Evolutionary conservation across 2,888 invertebrate genomes (phyloP).

Genomic region (Syritta pipiens): DNA sequence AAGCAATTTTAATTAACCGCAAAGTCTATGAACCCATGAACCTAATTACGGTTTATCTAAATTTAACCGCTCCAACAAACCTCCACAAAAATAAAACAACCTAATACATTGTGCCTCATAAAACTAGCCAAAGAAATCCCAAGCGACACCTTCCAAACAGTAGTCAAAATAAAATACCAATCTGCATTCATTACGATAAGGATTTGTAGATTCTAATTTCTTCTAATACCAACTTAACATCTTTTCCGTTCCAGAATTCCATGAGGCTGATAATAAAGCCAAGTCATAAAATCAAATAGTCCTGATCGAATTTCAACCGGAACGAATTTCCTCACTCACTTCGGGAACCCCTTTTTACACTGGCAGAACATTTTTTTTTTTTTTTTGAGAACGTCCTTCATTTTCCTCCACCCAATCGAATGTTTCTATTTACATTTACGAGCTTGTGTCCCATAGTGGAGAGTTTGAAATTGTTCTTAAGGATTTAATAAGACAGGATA

Average conservation of each 20-base stretch:
- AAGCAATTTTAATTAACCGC: no score
- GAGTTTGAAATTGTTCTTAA: conserved; percentile 55
- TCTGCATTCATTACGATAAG: conserved; percentile 66
- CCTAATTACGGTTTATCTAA: no score
- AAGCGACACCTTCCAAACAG: conserved; percentile 49
- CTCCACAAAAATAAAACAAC: no score
- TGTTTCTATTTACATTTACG: conserved; percentile 51
- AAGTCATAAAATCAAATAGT: conserved; percentile 68
- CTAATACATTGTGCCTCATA: no score
- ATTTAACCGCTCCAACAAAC: no score
- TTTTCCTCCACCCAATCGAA: not conserved
- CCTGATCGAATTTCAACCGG: conserved; percentile 69
- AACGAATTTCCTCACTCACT: conserved; percentile 52
- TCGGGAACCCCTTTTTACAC: conserved; percentile 49
- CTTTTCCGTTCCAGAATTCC: conserved; percentile 2
- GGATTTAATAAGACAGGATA: conserved; percentile 71
- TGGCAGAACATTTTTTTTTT: no score
- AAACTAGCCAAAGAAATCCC: conserved; percentile 46
- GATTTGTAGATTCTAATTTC: conserved; percentile 49
- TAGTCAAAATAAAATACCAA: conserved; percentile 62
- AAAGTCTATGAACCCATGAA: no score
- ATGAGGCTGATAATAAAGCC: conserved; percentile 55
- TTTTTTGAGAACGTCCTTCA: not conserved
- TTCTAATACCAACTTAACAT: conserved; percentile 36
- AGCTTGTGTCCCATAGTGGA: conserved; percentile 36